Conservation (phyloP, 2,113 vertebrate genomes). For the Meriones unguiculatus region DNA sequence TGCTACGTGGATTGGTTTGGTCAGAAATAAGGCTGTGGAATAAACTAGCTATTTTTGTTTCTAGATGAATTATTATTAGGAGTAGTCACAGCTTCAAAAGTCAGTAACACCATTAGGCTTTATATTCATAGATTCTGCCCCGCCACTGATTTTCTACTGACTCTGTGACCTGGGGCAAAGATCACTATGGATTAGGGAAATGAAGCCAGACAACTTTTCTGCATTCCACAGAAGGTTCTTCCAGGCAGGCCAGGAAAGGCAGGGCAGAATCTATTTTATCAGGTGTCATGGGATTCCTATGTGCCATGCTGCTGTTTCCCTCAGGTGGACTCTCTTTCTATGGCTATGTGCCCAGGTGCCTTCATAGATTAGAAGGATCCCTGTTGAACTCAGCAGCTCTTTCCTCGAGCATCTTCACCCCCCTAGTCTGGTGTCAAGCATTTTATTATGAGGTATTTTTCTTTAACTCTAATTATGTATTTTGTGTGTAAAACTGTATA, state of each 20-base stretch:
- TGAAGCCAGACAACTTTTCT: constrained; percentile 3
- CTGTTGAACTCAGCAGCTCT: background rate
- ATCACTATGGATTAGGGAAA: background rate
- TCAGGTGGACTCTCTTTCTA: background rate
- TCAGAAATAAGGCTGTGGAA: constrained; percentile 38
- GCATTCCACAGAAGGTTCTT: background rate
- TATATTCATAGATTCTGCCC: background rate
- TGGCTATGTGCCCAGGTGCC: background rate
- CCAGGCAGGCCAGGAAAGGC: background rate
- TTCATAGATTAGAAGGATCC: constrained; percentile 17
- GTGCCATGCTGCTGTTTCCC: background rate
- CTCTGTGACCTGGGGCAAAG: background rate
- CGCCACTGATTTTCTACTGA: background rate
- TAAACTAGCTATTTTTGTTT: constrained; percentile 7
- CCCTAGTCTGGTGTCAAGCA: background rate
- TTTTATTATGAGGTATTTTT: background rate
- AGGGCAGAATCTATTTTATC: background rate
- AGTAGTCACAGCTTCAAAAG: background rate
- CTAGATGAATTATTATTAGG: background rate
- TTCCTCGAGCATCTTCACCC: background rate
- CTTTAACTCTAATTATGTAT: background rate
- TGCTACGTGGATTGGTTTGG: background rate
- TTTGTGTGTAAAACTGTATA: background rate
- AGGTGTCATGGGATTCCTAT: background rate
- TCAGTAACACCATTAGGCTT: background rate